A percentile compares a stretch with the other conserved stretches of the same genome.
These are phyloP conservation scores for Lanistes nyassanus DNA, from an alignment of 1,140 invertebrate species.

Conservation along the genomic window DNA sequence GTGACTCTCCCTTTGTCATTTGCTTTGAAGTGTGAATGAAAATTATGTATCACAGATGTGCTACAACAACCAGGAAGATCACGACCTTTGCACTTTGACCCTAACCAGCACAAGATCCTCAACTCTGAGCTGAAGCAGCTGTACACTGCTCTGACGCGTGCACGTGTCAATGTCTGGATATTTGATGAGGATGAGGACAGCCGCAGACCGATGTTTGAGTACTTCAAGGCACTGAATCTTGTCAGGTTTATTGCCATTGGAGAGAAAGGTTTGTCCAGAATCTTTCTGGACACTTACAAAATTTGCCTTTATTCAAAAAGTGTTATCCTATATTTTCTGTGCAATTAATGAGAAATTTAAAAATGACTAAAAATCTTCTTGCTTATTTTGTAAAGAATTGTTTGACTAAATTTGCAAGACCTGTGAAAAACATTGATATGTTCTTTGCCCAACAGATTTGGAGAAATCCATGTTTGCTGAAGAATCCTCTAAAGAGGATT, in stretches of 20 bases:
- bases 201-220: conserved; percentile 59
- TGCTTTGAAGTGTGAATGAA: no score
- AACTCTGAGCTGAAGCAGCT: conserved; percentile 60
- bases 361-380: no score
- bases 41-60: conserved; percentile 47
- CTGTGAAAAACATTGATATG: no score
- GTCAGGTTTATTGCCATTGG: conserved; percentile 32
- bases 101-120: conserved; percentile 59
- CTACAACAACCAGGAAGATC: conserved; percentile 45
- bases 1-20: neutral
- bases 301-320: no score
- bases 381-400: no score
- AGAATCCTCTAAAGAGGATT: conserved; percentile 51
- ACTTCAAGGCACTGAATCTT: conserved; percentile 51
- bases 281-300: no score
- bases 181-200: conserved; percentile 57
- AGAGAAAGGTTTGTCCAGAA: conserved; percentile 26
- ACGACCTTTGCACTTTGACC: conserved; percentile 56
- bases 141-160: conserved; percentile 57
- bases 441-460: conserved; percentile 12
- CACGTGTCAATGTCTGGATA: conserved; percentile 61
- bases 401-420: no score
- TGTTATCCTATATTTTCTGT: no score
- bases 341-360: no score
- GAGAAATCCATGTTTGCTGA: conserved; percentile 52